Percentiles rank a stretch among this genome's conserved stretches.
Conservation (phyloP, 2,888 invertebrate species). For the Philereme vetulata region DNA sequence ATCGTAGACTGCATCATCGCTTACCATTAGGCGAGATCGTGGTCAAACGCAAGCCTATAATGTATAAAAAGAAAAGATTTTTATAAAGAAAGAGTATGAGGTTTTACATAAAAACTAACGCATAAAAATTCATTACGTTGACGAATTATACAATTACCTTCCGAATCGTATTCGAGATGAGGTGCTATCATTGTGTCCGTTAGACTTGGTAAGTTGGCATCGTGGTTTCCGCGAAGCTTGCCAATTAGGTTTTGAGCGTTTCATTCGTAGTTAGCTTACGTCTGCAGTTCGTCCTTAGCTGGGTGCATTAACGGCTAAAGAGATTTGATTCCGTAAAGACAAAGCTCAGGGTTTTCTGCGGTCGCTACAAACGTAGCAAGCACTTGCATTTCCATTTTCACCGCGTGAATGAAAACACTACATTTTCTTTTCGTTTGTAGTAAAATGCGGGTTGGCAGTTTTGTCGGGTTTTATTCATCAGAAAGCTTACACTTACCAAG, state of each 20-base stretch:
- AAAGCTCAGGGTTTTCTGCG: constrained; percentile 47
- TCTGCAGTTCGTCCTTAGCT: constrained; percentile 17
- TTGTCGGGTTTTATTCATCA: neutral
- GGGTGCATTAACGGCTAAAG: constrained; percentile 48
- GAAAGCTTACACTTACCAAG: too few relatives aligned
- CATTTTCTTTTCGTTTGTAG: constrained; percentile 54
- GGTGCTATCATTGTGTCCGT: constrained; percentile 13
- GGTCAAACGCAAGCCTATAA: too few relatives aligned
- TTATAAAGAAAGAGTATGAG: too few relatives aligned
- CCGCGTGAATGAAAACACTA: constrained; percentile 46
- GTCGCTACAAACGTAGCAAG: constrained; percentile 39
- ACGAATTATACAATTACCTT: constrained; percentile 21
- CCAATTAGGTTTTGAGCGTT: constrained; percentile 30
- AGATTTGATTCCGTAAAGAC: constrained; percentile 57
- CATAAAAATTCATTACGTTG: constrained; percentile 9
- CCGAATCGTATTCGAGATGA: constrained; percentile 19
- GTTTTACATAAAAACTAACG: too few relatives aligned
- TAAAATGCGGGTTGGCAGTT: neutral
- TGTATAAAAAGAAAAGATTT: too few relatives aligned
- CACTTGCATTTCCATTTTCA: constrained; percentile 53
- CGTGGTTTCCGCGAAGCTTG: constrained; percentile 18
- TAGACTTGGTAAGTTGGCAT: constrained; percentile 17
- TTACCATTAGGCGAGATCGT: too few relatives aligned
- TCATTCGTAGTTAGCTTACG: constrained; percentile 27
- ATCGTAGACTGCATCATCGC: too few relatives aligned